Evolutionary conservation across 1,140 invertebrate species (phyloP).

Genomic region (Acromyrmex echinatior): DNA sequence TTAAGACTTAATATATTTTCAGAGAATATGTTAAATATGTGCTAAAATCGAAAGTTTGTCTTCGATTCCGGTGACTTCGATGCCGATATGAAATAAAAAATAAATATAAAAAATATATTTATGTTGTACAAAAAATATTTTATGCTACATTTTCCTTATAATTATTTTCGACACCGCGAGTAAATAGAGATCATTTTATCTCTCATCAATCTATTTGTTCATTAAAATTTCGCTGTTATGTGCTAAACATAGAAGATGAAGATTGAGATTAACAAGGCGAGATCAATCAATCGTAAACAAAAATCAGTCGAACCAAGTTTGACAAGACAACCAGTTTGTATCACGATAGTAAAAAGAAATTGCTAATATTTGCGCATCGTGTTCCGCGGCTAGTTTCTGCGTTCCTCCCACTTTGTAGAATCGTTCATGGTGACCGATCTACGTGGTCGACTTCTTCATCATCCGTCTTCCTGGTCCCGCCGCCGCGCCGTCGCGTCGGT

Average conservation of each 20-base stretch:
- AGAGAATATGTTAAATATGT: not conserved
- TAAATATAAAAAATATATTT: not conserved
- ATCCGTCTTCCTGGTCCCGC: constrained; percentile 22
- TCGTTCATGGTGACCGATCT: constrained; percentile 39
- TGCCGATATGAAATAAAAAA: not conserved
- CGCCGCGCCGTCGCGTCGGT: not conserved
- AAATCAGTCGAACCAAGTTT: not conserved
- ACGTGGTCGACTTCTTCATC: constrained; percentile 57
- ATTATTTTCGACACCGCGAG: not conserved
- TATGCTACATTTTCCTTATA: not conserved
- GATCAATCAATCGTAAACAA: not conserved
- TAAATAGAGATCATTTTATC: not conserved
- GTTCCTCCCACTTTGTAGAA: constrained; percentile 14
- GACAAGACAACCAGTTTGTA: not conserved
- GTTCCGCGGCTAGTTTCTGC: constrained; percentile 20
- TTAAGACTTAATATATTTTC: too few relatives aligned
- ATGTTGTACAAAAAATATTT: not conserved
- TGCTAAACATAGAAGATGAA: not conserved
- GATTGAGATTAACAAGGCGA: not conserved
- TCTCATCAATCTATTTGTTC: not conserved
- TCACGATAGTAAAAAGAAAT: constrained; percentile 24
- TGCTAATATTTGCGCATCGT: constrained; percentile 47
- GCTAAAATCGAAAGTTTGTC: not conserved
- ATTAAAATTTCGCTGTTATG: not conserved
- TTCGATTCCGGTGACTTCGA: not conserved